phyloP scores from a whole-genome alignment of 2,888 invertebrate genomes.

The Periphyllus acericola region DNA sequence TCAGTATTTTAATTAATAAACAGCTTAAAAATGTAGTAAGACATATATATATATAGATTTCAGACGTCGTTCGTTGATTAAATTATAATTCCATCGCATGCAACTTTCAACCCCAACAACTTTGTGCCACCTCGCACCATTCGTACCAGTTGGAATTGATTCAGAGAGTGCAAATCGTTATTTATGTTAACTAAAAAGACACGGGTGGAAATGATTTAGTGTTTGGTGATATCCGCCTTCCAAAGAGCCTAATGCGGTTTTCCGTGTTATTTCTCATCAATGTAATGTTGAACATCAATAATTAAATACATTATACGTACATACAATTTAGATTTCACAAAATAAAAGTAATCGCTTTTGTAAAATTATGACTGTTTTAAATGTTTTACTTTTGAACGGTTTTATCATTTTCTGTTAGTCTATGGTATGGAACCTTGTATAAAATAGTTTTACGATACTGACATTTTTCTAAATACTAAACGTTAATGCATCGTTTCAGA shows the following conservation, averaged over 20 bases:
- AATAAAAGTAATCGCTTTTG: background rate
- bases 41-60: background rate
- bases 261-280: background rate
- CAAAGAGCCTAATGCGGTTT: background rate
- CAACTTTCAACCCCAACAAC: no score
- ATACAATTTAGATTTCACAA: background rate
- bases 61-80: conserved; percentile 4
- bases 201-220: conserved; percentile 32
- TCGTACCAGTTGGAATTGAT: background rate
- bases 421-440: background rate
- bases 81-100: conserved; percentile 35
- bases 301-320: background rate
- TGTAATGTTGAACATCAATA: background rate
- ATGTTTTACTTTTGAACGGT: background rate
- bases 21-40: background rate
- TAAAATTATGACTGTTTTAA: background rate
- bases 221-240: conserved; percentile 19
- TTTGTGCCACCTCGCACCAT: background rate
- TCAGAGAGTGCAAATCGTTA: conserved; percentile 30
- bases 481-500: no score
- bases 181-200: conserved; percentile 32
- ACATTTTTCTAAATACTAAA: no score
- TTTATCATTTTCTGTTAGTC: background rate
- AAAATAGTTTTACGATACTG: no score
- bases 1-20: conserved; percentile 2